Base-by-base conservation (phyloP, 1,140 invertebrate genomes). In the Drosophila novamexicana region DNA sequence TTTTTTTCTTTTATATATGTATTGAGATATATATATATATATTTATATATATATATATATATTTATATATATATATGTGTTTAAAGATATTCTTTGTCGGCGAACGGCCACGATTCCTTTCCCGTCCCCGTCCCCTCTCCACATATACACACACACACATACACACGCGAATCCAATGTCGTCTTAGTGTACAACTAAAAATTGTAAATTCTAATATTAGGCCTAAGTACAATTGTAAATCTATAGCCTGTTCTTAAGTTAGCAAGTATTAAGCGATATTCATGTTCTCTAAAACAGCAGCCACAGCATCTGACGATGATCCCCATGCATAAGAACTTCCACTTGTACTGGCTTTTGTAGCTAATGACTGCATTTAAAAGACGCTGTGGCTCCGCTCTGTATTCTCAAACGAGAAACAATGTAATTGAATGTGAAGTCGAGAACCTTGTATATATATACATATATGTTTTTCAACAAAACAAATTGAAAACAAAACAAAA, bases 151-250 rank as follows among this genome's bases (percentile, higher is more conserved):
- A 12, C n/a, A 16, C 14, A 54, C 36, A 40, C 29, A 49, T 0
- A 18, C 18, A 18, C 18, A 36, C 47, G 18, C n/a, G 29, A 65
- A 39, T 64, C 61, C 42, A 70, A 66, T 66, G 69, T 66, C 63
- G 53, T 74, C 58, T 69, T 64, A 70, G 59, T 59, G 67, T 64
- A 75, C 66, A 75, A 75, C 57, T 49, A 56, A 57, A 70, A 88
- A 62, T 77, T 86, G 83, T 86, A 86, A 86, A 86, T 86, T 86
- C 72, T 86, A 86, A 86, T 88, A 81, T 77, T 86, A 89, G 84
- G 76, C 83, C 57, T 68, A 81, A 71, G 63, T 79, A 81, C 61
- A 81, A 86, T 76, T 85, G 83, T 85, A 85, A 85, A 85, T 85
- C 79, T 77, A 79, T 77, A 81, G 66, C 68, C 53, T 69, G 67